Evolutionary conservation across 2,797 vertebrate genomes (phyloP), one percentile per base, ranked within the genome.

Genomic region (Argyrosomus regius): DNA sequence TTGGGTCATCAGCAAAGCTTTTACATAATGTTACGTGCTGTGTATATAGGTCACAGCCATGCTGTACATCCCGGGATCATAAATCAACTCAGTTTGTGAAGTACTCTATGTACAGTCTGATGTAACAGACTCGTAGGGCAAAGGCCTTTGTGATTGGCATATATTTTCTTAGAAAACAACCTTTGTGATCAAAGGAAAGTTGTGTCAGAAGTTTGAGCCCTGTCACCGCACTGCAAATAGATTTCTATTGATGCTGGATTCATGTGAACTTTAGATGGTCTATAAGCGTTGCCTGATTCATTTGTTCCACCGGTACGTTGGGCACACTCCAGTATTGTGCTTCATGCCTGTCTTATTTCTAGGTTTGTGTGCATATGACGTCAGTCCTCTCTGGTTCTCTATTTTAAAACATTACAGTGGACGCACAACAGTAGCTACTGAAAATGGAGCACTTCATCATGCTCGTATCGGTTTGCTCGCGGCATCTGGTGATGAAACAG

Each of bases 201-300:
- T 17, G 39, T 60, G 86, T 79, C 50, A 77, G 75, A 72, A 2
- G 72, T 69, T 75, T 2, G 12, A 61, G 72, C 56, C 48, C 5
- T 81, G 79, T 85, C 84, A 67, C 46, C 26, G 5, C 13, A n/a
- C 89, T 82, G 53, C 56, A 79, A 93, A 93, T 92, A 90, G 87
- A 84, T 78, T 46, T 58, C 65, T 84, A 64, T 89, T 90, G 79
- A 90, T 72, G 84, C 52, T 77, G 73, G 86, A 84, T 83, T 90
- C 86, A 78, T 72, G 72, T 81, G 83, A 84, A 83, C 87, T 84
- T 87, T 64, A 87, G 79, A 85, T 26, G 70, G 65, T 87, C 87
- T 93, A 89, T 88, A 92, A 91, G 84, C 50, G 86, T 75, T 31
- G 82, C 41, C 85, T 90, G 92, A 92, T 90, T 92, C 90, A 93